Conservation (phyloP, 2,888 invertebrate species). For the Eupithecia exiguata region DNA sequence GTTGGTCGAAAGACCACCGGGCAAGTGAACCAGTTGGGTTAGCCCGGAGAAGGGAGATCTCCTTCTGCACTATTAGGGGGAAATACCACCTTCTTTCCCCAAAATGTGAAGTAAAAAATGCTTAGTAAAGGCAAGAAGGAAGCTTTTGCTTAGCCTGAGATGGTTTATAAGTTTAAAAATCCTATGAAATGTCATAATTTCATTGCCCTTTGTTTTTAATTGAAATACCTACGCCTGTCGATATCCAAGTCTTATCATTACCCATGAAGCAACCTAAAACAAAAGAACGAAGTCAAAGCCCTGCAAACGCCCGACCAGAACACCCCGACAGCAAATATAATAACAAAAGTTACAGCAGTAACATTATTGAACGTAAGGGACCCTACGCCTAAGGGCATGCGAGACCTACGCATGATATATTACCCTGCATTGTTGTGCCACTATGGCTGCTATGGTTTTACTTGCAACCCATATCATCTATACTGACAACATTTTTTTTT, state of each 20-base stretch:
- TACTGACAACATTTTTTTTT: too few relatives aligned
- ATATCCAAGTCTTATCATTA: neutral
- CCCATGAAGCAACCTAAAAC: neutral
- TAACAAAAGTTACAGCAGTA: slow-evolving; percentile 40
- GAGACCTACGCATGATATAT: slow-evolving; percentile 41
- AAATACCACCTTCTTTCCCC: too few relatives aligned
- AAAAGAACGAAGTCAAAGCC: slow-evolving; percentile 12
- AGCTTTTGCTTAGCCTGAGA: too few relatives aligned
- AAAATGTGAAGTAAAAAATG: neutral
- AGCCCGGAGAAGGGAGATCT: too few relatives aligned
- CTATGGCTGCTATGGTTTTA: neutral
- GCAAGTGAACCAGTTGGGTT: too few relatives aligned
- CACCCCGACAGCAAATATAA: slow-evolving; percentile 35
- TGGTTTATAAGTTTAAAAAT: too few relatives aligned
- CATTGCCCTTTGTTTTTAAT: too few relatives aligned
- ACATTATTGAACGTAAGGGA: slow-evolving; percentile 40
- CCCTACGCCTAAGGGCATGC: slow-evolving; percentile 37
- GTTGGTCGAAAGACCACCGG: too few relatives aligned
- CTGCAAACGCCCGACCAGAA: slow-evolving; percentile 24
- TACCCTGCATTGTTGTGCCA: slow-evolving; percentile 30
- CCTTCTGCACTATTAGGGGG: too few relatives aligned
- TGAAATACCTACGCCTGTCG: neutral
- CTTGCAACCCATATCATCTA: neutral
- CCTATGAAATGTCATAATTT: neutral
- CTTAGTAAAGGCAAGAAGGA: too few relatives aligned